phyloP scores from a whole-genome alignment of 2,113 vertebrate genomes.

The Catharus minimus region DNA sequence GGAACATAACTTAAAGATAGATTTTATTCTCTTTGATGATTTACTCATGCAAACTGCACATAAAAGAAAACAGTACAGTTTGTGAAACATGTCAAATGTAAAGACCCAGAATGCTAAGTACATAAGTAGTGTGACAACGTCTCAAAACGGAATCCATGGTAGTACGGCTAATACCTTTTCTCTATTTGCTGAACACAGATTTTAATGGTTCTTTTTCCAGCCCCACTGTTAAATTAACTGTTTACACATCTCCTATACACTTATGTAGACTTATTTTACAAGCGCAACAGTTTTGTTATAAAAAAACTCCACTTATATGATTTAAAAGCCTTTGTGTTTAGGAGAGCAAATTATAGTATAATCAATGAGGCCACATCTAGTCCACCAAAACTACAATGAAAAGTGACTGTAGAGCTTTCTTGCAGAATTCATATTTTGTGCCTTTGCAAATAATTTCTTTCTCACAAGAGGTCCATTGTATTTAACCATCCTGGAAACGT shows the following conservation, averaged over 20 bases:
- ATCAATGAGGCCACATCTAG: slow-evolving; percentile 64
- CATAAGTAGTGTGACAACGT: slow-evolving; percentile 81
- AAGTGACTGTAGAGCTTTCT: slow-evolving; percentile 66
- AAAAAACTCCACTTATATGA: slow-evolving; percentile 74
- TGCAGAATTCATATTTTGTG: slow-evolving; percentile 79
- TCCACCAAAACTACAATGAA: slow-evolving; percentile 70
- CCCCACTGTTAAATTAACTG: slow-evolving; percentile 70
- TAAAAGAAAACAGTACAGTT: slow-evolving; percentile 86
- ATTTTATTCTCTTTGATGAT: slow-evolving; percentile 96
- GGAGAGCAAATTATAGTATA: slow-evolving; percentile 54
- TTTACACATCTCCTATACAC: slow-evolving; percentile 79
- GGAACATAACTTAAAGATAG: slow-evolving; percentile 86
- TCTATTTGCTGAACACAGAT: slow-evolving; percentile 77
- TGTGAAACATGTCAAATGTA: slow-evolving; percentile 84
- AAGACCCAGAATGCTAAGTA: slow-evolving; percentile 79
- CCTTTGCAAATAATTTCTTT: slow-evolving; percentile 70
- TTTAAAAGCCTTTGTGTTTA: slow-evolving; percentile 69
- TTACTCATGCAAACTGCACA: slow-evolving; percentile 97
- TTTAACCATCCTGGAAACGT: slow-evolving; percentile 50
- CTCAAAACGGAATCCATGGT: slow-evolving; percentile 75
- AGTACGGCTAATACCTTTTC: slow-evolving; percentile 74
- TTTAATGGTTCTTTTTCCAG: slow-evolving; percentile 76
- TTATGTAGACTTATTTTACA: slow-evolving; percentile 80
- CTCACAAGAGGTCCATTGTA: slow-evolving; percentile 42
- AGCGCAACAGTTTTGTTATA: slow-evolving; percentile 74